Evolutionary conservation across 2,113 vertebrate species (phyloP), one percentile per base, ranked within the genome.

Genomic region (Psophia crepitans): DNA sequence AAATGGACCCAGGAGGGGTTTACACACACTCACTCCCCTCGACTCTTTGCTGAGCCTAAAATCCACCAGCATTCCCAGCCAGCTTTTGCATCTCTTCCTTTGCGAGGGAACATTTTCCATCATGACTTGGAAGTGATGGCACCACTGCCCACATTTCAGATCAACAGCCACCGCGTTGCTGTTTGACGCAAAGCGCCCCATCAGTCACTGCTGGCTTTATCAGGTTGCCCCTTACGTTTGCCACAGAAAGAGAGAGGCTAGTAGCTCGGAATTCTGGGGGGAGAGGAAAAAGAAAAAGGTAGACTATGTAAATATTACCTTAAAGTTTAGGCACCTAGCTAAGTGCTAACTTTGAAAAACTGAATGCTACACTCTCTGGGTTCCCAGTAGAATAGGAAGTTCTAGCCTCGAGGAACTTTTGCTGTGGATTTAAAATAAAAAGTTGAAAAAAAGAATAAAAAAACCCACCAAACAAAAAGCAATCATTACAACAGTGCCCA

Each of bases 21-120:
- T 12, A 5, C 22, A 37, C 41, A 22, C 30, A 46, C 0, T 0
- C 20, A 27, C 14, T 8, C 6, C 24, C 11, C 11, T 12, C 14
- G 27, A 41, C 3, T 35, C 21, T 48, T 21, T 33, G 65, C 46
- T 21, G 18, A 89, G 75, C 57, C 53, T 16, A 73, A 92, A 75
- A 8, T 10, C 61, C 88, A n/a, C 11, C 79, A 44, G 22, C 7
- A 0, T 41, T 49, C 58, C 71, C 73, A 71, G 56, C 6, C 48
- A 22, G 56, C 22, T 30, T 10, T 10, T 66, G 28, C 60, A 3
- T 7, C 46, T 5, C 7, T 32, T 65, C 68, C 78, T 64, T 39
- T 39, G 9, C 0, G 0, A 49, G 19, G 1, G 53, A 30, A 41
- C 32, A 13, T 61, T 92, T 89, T 73, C 94, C 77, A 83, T 51